These are phyloP conservation scores for Liposcelis brunnea DNA, from an alignment of 2,888 invertebrate species.

Conservation along the genomic window DNA sequence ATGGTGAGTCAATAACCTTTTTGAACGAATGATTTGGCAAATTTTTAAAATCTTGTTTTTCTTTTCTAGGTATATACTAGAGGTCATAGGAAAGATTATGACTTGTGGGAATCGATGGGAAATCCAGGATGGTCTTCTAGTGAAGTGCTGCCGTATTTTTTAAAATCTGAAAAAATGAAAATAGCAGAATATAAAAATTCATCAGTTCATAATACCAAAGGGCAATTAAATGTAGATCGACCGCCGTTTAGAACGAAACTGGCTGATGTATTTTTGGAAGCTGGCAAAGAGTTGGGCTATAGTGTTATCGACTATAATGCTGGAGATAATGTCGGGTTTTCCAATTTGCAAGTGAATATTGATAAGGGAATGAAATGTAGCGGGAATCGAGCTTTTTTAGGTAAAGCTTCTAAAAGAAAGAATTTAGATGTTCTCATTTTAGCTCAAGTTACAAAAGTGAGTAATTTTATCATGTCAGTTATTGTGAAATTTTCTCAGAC, in stretches of 20 bases:
- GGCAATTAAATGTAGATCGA: constrained; percentile 36
- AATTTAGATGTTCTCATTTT: constrained; percentile 34
- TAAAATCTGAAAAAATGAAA: constrained; percentile 21
- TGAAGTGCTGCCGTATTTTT: constrained; percentile 23
- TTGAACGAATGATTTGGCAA: no score
- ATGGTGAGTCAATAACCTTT: no score
- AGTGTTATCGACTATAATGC: constrained; percentile 40
- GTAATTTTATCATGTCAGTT: constrained; percentile 37
- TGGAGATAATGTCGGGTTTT: constrained; percentile 36
- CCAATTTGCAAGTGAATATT: constrained; percentile 39
- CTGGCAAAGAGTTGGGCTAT: constrained; percentile 38
- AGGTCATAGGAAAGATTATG: constrained; percentile 30
- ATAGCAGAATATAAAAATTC: constrained; percentile 26
- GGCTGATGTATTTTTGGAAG: constrained; percentile 39
- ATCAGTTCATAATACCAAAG: constrained; percentile 34
- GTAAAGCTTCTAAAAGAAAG: constrained; percentile 34
- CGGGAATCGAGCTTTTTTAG: constrained; percentile 43
- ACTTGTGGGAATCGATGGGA: constrained; percentile 29
- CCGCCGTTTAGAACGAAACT: constrained; percentile 34
- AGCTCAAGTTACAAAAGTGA: constrained; percentile 12
- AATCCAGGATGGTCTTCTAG: constrained; percentile 27
- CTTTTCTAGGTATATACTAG: constrained; percentile 24
- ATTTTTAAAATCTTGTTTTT: no score
- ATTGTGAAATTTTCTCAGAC: no score
- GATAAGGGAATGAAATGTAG: constrained; percentile 45